Conservation (phyloP, 2,888 invertebrate species). For the Watsonalla binaria region DNA sequence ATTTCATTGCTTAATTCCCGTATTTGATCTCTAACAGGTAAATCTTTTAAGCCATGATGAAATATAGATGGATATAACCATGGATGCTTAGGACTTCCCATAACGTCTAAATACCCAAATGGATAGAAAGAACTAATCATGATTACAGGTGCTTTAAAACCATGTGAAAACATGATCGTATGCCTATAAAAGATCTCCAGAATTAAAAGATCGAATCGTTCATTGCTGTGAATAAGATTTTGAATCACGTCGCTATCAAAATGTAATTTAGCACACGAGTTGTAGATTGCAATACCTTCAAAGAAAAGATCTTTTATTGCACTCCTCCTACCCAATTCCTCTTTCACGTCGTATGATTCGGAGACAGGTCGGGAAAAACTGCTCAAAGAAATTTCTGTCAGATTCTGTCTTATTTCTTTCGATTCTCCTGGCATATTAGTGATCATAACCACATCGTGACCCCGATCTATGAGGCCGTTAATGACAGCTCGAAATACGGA, state of each 20-base stretch:
- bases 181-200: constrained; percentile 19
- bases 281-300: constrained; percentile 2
- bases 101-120: constrained; percentile 13
- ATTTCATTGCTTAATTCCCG: constrained; percentile 11
- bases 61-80: constrained; percentile 26
- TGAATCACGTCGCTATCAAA: constrained; percentile 20
- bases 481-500: constrained; percentile 46
- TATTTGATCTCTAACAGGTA: constrained; percentile 21
- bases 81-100: constrained; percentile 33
- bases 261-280: constrained; percentile 16
- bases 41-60: constrained; percentile 20
- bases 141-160: constrained; percentile 28
- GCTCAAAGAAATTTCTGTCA: constrained; percentile 52
- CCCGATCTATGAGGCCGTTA: constrained; percentile 45
- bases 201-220: constrained; percentile 21
- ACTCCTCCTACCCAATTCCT: constrained; percentile 10
- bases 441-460: constrained; percentile 54
- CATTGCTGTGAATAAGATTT: constrained; percentile 14
- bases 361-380: constrained; percentile 28
- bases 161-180: constrained; percentile 17
- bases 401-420: constrained; percentile 31
- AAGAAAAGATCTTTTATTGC: constrained; percentile 11
- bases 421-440: constrained; percentile 48
- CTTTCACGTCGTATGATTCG: constrained; percentile 6
- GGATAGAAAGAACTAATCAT: constrained; percentile 31